phyloP scores from a whole-genome alignment of 2,797 vertebrate genomes.

The Labroides dimidiatus region DNA sequence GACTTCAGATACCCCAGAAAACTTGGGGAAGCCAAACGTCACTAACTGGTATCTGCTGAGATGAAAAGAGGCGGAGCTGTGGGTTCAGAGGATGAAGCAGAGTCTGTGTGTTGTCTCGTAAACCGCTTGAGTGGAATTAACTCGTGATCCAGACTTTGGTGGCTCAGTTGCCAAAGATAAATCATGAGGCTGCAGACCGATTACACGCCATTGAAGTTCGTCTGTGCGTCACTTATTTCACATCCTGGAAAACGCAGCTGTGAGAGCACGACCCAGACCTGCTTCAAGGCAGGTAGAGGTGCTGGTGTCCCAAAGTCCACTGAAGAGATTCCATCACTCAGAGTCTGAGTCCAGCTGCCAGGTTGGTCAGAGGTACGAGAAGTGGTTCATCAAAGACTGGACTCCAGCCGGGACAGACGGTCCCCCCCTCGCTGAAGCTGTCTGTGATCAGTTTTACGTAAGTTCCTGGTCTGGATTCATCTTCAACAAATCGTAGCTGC shows the following conservation, averaged over 20 bases:
- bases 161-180: constrained; percentile 1
- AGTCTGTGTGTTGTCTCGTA: constrained; percentile 27
- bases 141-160: constrained; percentile 19
- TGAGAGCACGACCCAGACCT: neutral
- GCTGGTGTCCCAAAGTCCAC: too few relatives aligned
- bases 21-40: neutral
- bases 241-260: neutral
- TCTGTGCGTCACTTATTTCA: neutral
- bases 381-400: too few relatives aligned
- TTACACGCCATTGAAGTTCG: neutral
- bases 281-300: too few relatives aligned
- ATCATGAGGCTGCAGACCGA: neutral
- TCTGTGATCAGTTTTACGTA: too few relatives aligned
- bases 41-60: neutral
- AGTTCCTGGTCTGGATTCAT: too few relatives aligned
- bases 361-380: too few relatives aligned
- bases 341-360: too few relatives aligned
- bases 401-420: too few relatives aligned
- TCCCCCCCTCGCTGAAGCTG: too few relatives aligned
- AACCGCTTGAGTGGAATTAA: constrained; percentile 30
- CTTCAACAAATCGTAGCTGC: too few relatives aligned
- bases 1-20: neutral
- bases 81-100: constrained; percentile 16
- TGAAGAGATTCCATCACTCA: too few relatives aligned
- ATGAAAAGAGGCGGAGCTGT: constrained; percentile 4